phyloP scores from a whole-genome alignment of 2,797 vertebrate genomes.

The Neomorphus geoffroyi region DNA sequence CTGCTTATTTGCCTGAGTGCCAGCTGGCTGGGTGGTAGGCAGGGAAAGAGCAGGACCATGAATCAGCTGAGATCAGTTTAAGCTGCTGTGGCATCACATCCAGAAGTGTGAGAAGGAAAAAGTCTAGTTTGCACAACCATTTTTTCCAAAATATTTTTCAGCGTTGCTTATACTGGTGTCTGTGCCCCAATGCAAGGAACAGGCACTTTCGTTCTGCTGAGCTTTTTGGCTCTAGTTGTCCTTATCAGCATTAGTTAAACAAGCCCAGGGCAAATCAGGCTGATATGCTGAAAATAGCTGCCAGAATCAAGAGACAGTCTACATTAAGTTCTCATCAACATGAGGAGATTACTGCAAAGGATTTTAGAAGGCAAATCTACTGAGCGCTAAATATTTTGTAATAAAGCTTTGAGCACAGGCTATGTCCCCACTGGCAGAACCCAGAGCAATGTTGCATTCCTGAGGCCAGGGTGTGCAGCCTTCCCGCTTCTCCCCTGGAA shows the following conservation, averaged over 20 bases:
- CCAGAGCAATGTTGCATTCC: accelerated
- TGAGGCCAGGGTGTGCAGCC: not conserved
- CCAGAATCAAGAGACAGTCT: not conserved
- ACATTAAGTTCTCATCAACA: not conserved
- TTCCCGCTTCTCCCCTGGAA: not conserved
- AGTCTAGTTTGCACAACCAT: not conserved
- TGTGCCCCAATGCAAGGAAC: accelerated
- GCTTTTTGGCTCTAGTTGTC: not conserved
- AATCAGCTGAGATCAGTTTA: not conserved
- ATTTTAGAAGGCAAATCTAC: not conserved
- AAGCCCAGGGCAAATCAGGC: not conserved
- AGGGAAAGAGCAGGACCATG: not conserved
- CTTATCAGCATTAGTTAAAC: not conserved
- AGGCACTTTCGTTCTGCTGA: not conserved
- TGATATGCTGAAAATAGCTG: conserved; percentile 35
- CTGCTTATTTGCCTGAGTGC: not conserved
- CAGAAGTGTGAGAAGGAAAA: not conserved
- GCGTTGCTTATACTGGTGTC: not conserved
- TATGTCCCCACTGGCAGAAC: not conserved
- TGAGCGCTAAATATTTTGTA: not conserved
- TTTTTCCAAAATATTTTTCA: not conserved
- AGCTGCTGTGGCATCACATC: not conserved
- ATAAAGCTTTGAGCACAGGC: not conserved
- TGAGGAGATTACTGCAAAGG: not conserved
- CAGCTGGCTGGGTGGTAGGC: not conserved